Evolutionary conservation across 2,113 vertebrate genomes (phyloP).

Genomic region (Pristiophorus japonicus): DNA sequence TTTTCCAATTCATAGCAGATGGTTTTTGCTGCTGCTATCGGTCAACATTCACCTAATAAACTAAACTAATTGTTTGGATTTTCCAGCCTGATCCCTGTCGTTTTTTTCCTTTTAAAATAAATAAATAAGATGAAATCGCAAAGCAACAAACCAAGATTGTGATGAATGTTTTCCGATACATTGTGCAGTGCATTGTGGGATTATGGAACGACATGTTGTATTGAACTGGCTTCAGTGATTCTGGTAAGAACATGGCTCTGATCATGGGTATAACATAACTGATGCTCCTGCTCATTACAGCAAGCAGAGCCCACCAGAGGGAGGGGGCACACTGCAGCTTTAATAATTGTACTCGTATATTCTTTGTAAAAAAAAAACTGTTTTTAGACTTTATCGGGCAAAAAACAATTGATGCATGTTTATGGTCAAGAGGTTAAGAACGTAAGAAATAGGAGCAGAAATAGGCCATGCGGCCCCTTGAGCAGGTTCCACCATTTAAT

Average conservation of each 20-base stretch:
- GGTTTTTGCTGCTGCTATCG: background rate
- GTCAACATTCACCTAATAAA: background rate
- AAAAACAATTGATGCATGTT: background rate
- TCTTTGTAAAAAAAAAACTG: background rate
- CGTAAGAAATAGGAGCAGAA: too few species aligned
- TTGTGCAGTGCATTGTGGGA: background rate
- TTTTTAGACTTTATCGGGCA: background rate
- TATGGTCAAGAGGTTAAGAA: background rate
- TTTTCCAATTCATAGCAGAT: background rate
- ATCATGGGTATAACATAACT: background rate
- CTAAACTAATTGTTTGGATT: background rate
- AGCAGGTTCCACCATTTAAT: too few species aligned
- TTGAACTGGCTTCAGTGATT: background rate
- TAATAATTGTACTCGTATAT: background rate
- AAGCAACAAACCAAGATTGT: background rate
- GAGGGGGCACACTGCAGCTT: background rate
- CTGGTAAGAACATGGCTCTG: background rate
- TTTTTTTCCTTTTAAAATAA: background rate
- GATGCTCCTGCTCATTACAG: background rate
- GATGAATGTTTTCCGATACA: background rate
- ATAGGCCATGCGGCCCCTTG: too few species aligned
- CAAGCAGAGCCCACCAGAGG: background rate
- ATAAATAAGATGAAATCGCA: background rate
- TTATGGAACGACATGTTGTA: background rate
- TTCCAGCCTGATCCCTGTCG: background rate